phyloP scores from a whole-genome alignment of 2,888 invertebrate genomes.

The Pollenia angustigena region DNA sequence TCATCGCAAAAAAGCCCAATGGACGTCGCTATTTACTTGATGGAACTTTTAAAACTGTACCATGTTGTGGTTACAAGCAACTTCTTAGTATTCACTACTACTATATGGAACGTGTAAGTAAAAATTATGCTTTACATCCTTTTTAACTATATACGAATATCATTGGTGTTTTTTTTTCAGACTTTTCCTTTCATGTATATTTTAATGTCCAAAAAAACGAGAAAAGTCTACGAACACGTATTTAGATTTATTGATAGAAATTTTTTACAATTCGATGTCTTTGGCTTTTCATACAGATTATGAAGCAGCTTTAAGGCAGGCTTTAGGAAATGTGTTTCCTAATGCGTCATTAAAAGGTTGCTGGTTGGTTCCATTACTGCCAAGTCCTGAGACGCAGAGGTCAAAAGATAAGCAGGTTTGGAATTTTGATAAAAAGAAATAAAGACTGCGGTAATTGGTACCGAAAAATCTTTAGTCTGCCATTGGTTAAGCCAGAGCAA shows the following conservation, averaged over 20 bases:
- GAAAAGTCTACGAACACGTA: not conserved
- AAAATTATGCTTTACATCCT: too few species aligned
- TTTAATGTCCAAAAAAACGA: constrained; percentile 11
- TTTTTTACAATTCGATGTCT: too few species aligned
- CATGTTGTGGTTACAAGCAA: too few species aligned
- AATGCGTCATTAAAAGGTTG: too few species aligned
- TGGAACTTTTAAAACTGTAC: too few species aligned
- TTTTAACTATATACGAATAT: too few species aligned
- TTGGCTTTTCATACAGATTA: not conserved
- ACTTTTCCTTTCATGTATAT: constrained; percentile 16
- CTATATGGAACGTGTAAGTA: too few species aligned
- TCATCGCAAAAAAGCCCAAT: not conserved
- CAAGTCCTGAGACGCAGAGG: too few species aligned
- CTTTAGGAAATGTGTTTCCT: too few species aligned
- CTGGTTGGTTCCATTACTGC: too few species aligned
- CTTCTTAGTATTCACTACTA: too few species aligned
- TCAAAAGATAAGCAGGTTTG: not conserved
- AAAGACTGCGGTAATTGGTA: not conserved
- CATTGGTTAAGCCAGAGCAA: not conserved
- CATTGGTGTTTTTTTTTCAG: not conserved
- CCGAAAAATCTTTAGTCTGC: not conserved
- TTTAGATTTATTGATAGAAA: too few species aligned
- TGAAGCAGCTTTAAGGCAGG: not conserved
- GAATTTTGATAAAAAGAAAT: not conserved
- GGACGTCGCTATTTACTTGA: not conserved